These are phyloP conservation scores for Chrysotoxum bicinctum DNA, from an alignment of 2,888 invertebrate species.

Conservation along the genomic window DNA sequence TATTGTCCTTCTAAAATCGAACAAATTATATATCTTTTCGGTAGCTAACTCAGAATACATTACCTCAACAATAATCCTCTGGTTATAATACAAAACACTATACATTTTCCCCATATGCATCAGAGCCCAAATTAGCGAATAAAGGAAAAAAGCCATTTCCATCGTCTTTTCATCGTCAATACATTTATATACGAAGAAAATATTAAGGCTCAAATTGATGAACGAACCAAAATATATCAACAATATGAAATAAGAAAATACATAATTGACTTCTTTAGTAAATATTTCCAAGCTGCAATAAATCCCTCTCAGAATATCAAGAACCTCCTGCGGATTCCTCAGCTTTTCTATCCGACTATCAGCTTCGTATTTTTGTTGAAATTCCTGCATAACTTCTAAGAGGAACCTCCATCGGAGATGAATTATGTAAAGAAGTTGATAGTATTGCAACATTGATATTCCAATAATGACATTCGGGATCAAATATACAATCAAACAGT, in stretches of 20 bases:
- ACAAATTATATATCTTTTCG: not conserved
- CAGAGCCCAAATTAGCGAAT: conserved; percentile 70
- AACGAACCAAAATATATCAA: conserved; percentile 74
- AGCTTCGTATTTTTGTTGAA: conserved; percentile 38
- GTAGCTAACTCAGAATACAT: not conserved
- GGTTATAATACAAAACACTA: conserved; percentile 74
- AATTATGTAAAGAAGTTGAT: conserved; percentile 69
- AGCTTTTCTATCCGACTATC: conserved; percentile 12
- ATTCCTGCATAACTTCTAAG: conserved; percentile 32
- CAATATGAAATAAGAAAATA: conserved; percentile 72
- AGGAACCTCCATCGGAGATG: conserved; percentile 59
- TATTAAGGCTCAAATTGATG: conserved; percentile 73
- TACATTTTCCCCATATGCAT: conserved; percentile 75
- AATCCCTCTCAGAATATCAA: conserved; percentile 65
- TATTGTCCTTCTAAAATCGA: conserved; percentile 73
- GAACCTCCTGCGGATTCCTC: conserved; percentile 37
- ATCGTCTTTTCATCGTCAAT: conserved; percentile 47
- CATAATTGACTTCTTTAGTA: conserved; percentile 69
- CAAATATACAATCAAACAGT: conserved; percentile 64
- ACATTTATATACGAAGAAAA: conserved; percentile 75
- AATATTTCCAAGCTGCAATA: conserved; percentile 72
- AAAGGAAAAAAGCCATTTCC: conserved; percentile 47
- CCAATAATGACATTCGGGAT: conserved; percentile 74
- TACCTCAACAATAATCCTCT: conserved; percentile 73
- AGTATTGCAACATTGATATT: conserved; percentile 74